phyloP scores from a whole-genome alignment of 2,888 invertebrate genomes.

The Eutolmus rufibarbis region DNA sequence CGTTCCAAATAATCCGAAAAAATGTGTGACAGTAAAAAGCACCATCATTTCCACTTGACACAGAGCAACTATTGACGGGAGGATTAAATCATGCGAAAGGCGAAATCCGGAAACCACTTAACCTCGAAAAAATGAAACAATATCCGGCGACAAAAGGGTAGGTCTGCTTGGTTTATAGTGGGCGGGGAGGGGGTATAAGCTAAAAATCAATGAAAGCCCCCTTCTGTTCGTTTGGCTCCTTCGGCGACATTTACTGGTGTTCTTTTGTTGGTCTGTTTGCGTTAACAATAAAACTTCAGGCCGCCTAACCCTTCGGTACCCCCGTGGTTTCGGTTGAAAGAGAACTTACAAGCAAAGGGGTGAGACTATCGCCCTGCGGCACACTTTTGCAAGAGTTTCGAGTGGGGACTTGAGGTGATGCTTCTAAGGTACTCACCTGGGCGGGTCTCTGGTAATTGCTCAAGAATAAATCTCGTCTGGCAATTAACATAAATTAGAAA shows the following conservation, averaged over 20 bases:
- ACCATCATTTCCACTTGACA: conserved; percentile 25
- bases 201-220: neutral
- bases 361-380: neutral
- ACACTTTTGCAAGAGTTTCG: neutral
- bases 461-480: neutral
- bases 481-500: conserved; percentile 17
- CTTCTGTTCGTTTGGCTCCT: neutral
- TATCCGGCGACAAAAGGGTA: conserved; percentile 32
- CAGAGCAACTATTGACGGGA: conserved; percentile 18
- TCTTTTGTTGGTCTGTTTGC: neutral
- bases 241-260: neutral
- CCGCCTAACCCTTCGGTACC: neutral
- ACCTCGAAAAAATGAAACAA: conserved; percentile 35
- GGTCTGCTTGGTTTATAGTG: neutral
- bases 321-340: neutral
- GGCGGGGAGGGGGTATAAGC: neutral
- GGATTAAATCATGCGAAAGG: conserved; percentile 33
- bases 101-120: conserved; percentile 30
- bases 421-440: neutral
- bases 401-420: neutral
- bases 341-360: neutral
- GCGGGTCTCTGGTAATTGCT: neutral
- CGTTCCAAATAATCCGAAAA: neutral
- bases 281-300: neutral
- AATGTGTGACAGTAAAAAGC: conserved; percentile 10